phyloP scores from a whole-genome alignment of 64 coral and sea anemone genomes.

The Stichodactyla helianthus region DNA sequence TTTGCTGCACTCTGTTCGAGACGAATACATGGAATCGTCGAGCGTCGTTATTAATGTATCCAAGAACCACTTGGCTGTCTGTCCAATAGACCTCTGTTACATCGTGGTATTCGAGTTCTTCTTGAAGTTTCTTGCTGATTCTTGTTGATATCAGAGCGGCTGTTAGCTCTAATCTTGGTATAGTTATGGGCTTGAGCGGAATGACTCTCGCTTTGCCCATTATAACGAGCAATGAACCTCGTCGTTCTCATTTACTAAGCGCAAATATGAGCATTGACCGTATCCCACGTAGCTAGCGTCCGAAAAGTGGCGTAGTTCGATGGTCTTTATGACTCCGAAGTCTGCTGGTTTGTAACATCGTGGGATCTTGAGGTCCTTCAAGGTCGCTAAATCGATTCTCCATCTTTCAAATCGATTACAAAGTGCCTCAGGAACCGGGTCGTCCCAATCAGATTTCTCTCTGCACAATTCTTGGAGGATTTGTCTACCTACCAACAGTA shows the following conservation, averaged over 20 bases:
- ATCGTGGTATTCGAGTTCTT: not conserved
- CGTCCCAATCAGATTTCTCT: not conserved
- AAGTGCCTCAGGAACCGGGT: not conserved
- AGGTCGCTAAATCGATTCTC: not conserved
- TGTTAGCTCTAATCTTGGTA: not conserved
- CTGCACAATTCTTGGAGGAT: slow-evolving; percentile 5
- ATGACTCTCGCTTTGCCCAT: slow-evolving; percentile 4
- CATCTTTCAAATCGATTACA: not conserved
- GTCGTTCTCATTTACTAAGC: not conserved
- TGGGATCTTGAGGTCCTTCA: not conserved
- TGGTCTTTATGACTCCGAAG: not conserved
- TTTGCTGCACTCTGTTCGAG: not conserved
- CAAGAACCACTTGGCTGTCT: not conserved
- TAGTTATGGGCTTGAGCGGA: not conserved
- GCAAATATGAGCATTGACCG: not conserved
- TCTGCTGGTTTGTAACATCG: not conserved
- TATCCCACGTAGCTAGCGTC: not conserved
- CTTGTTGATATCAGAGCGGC: not conserved
- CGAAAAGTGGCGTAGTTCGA: not conserved
- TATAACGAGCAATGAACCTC: not conserved
- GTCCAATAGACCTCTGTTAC: not conserved
- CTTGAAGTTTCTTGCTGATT: not conserved
- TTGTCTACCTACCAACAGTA: not conserved
- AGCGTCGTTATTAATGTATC: not conserved
- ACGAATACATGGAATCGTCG: not conserved